phyloP scores from a whole-genome alignment of 1,140 invertebrate genomes.

The Ganaspis sp. region DNA sequence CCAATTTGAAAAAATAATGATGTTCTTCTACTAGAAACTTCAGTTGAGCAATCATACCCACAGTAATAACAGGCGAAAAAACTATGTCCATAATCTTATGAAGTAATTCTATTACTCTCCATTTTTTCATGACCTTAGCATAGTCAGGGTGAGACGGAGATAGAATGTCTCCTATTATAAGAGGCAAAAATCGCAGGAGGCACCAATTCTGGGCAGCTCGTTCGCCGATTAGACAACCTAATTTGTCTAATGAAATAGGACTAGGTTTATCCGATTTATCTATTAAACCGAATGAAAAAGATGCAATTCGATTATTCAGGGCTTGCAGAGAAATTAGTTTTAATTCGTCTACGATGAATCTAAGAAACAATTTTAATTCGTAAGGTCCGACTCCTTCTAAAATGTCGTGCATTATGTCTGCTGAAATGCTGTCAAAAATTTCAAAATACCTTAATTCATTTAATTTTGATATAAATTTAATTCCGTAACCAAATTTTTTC shows the following conservation, averaged over 20 bases:
- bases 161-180: conserved; percentile 44
- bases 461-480: conserved; percentile 40
- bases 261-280: conserved; percentile 40
- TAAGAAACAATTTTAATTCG: conserved; percentile 46
- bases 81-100: conserved; percentile 36
- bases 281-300: conserved; percentile 47
- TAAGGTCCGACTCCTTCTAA: conserved; percentile 46
- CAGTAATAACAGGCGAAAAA: conserved; percentile 33
- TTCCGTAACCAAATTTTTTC: conserved; percentile 1
- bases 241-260: conserved; percentile 33
- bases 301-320: conserved; percentile 43
- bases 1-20: conserved; percentile 24
- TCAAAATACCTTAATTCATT: conserved; percentile 45
- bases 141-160: conserved; percentile 14
- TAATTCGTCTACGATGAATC: conserved; percentile 33
- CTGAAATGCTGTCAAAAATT: conserved; percentile 41
- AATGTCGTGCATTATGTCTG: conserved; percentile 47
- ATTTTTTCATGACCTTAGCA: conserved; percentile 30
- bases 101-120: conserved; percentile 35
- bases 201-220: conserved; percentile 34
- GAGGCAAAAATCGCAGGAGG: conserved; percentile 41
- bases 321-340: conserved; percentile 40
- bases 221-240: conserved; percentile 30
- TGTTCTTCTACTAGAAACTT: conserved; percentile 33
- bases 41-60: conserved; percentile 26